Evolutionary conservation across 2,113 vertebrate genomes (phyloP).

Genomic region (Oryzias melastigma): DNA sequence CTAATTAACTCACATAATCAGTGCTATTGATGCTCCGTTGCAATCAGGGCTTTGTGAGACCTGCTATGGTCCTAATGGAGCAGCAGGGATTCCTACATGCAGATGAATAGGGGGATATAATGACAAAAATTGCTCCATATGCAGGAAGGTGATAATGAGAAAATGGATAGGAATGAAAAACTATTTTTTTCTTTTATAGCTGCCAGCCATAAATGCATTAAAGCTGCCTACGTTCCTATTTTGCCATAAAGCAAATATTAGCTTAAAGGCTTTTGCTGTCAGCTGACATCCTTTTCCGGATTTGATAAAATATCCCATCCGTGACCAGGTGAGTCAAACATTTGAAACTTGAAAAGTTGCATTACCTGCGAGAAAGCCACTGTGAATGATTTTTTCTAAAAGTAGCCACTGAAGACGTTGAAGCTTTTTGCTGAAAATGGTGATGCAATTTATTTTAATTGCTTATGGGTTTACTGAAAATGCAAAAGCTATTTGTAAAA

Average conservation of each 20-base stretch:
- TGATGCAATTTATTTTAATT: too few relatives aligned
- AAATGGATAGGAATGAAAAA: conserved; percentile 46
- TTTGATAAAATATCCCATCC: too few relatives aligned
- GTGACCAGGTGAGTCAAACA: too few relatives aligned
- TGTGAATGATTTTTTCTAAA: too few relatives aligned
- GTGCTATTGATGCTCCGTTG: conserved; percentile 49
- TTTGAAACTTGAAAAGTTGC: too few relatives aligned
- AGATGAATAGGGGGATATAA: conserved; percentile 44
- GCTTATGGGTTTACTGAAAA: too few relatives aligned
- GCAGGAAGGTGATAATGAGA: conserved; percentile 49
- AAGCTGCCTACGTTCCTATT: conserved; percentile 10
- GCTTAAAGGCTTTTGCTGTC: background rate
- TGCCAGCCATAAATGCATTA: conserved; percentile 15
- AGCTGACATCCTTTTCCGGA: too few relatives aligned
- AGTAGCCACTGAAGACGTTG: too few relatives aligned
- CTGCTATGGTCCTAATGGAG: conserved; percentile 47
- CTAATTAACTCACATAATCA: conserved; percentile 68
- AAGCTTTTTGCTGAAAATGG: too few relatives aligned
- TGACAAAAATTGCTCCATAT: conserved; percentile 44
- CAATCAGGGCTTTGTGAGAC: conserved; percentile 53
- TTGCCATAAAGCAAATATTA: conserved; percentile 27
- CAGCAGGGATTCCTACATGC: conserved; percentile 48
- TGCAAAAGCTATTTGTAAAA: too few relatives aligned
- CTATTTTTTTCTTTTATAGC: conserved; percentile 40
- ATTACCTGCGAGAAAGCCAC: too few relatives aligned